Base-by-base conservation (phyloP, 2,888 invertebrate species). In the Lysandra bellargus region DNA sequence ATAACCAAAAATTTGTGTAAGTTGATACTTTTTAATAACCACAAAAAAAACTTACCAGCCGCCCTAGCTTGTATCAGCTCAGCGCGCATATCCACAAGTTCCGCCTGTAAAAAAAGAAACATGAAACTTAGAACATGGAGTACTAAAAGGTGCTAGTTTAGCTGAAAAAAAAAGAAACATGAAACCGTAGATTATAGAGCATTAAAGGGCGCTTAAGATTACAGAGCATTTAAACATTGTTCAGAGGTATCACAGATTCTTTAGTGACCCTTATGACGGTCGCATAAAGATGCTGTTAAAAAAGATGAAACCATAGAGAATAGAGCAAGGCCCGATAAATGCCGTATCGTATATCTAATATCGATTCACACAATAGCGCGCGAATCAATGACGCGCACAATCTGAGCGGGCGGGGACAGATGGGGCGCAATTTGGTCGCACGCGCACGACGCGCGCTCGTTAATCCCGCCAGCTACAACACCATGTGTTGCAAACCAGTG, bases 31-130 rank as follows among this genome's bases (percentile, higher is more conserved):
- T 78, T 33, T 23, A 72, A 49, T 53, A 40, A 69, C 79, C 81
- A 81, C 80, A 75, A 79, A 6, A 78, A 82, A 81, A 82, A 81
- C 86, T 86, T 85, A 94, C 94, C 93, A 83, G 87, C 89, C 17
- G 97, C 96, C 86, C 96, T 95, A 17, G 97, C 96, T 84, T 97
- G 97, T 78, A 96, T 95, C 84, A 97, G 89, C 87, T 97, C 97
- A 79, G 96, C 96, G 85, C 97, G 95, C 94, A 97, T 95, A 86
- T 97, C 96, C 79, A 97, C 95, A 83, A 98, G 92, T 90, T 98
- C 97, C 80, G 97, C 97, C 97, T 97, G 94, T 88, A 92, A 88
- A 85, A 61, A 88, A 69, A 33, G 33, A 69, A 69, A 69, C 14
- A 33, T 4, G 33, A 69, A 69, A 33, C 53, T 57, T 57, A 57